Percentiles rank a stretch among this genome's conserved stretches.
phyloP scores from a whole-genome alignment of 2,888 invertebrate species.

The Timema cristinae region DNA sequence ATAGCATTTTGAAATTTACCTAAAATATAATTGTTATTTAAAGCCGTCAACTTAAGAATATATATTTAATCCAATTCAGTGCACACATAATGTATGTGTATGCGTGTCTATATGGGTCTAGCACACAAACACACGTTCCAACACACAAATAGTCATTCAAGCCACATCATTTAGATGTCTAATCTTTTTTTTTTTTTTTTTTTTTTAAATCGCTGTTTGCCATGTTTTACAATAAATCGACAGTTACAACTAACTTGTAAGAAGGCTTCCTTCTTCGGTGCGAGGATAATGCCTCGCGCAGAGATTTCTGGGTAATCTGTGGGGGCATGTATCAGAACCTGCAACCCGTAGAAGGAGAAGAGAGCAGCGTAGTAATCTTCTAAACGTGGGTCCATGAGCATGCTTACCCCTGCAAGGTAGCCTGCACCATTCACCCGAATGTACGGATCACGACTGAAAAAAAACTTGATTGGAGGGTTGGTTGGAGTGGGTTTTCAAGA shows the following conservation, averaged over 20 bases:
- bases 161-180: not conserved
- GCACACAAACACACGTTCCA: too few relatives aligned
- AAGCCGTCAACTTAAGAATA: too few relatives aligned
- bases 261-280: constrained; percentile 27
- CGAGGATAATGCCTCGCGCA: constrained; percentile 26
- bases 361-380: constrained; percentile 31
- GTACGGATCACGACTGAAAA: constrained; percentile 13
- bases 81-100: too few relatives aligned
- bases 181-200: not conserved
- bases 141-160: not conserved
- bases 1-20: too few relatives aligned
- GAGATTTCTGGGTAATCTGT: constrained; percentile 29
- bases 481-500: too few relatives aligned
- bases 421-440: constrained; percentile 29
- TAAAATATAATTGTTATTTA: too few relatives aligned
- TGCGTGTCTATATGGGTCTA: too few relatives aligned
- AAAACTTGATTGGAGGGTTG: too few relatives aligned
- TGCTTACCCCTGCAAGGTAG: constrained; percentile 28
- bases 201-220: not conserved
- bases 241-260: constrained; percentile 19
- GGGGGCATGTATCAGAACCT: constrained; percentile 29
- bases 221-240: not conserved
- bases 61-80: too few relatives aligned
- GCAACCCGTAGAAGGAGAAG: constrained; percentile 30
- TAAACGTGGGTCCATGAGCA: constrained; percentile 30